Conservation (phyloP, 1,140 invertebrate species). For the Lineus longissimus region DNA sequence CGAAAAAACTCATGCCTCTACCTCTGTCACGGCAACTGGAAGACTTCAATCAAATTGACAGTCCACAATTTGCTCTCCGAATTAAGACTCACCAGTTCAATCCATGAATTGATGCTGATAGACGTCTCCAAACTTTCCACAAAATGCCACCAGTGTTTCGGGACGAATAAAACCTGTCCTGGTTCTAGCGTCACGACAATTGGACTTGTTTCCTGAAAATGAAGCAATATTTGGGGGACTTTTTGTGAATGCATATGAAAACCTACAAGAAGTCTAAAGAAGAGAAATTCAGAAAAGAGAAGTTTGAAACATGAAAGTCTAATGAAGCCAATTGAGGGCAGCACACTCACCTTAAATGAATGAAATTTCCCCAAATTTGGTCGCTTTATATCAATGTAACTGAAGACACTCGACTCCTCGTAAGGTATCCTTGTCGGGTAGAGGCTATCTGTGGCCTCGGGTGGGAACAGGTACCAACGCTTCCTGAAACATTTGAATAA, state of each 20-base stretch:
- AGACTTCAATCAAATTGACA: no score
- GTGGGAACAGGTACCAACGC: constrained; percentile 88
- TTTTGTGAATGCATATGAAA: background rate
- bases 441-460: constrained; percentile 63
- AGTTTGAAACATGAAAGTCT: no score
- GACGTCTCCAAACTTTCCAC: constrained; percentile 72
- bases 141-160: constrained; percentile 93
- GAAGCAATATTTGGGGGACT: background rate
- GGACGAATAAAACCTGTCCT: constrained; percentile 84
- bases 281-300: no score
- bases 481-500: constrained; percentile 65
- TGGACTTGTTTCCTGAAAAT: constrained; percentile 43
- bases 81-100: constrained; percentile 52
- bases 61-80: no score
- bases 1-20: no score
- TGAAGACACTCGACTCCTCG: constrained; percentile 95
- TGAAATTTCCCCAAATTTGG: constrained; percentile 47
- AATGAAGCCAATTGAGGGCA: no score
- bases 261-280: no score
- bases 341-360: constrained; percentile 47
- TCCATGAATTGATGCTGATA: constrained; percentile 84
- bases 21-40: no score
- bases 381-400: constrained; percentile 60
- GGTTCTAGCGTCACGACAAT: constrained; percentile 67
- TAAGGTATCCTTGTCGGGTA: constrained; percentile 85